These are phyloP conservation scores for Macrochelys suwanniensis DNA, from an alignment of 2,797 vertebrate genomes.

Conservation along the genomic window DNA sequence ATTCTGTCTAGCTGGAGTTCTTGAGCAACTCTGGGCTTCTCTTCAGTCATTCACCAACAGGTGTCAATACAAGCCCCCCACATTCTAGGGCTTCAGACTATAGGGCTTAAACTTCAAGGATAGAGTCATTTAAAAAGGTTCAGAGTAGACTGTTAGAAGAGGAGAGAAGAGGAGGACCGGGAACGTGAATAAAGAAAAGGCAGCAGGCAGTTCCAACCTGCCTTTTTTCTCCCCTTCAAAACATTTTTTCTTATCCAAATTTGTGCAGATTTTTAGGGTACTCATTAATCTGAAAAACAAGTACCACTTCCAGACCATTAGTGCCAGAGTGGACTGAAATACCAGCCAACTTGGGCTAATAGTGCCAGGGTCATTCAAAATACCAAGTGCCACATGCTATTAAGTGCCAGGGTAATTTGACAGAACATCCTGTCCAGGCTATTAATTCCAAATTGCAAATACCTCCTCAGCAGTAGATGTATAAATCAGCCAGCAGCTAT, in stretches of 20 bases:
- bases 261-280: constrained; percentile 78
- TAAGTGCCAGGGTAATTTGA: constrained; percentile 83
- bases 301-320: constrained; percentile 83
- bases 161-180: background rate
- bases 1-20: background rate
- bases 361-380: constrained; percentile 82
- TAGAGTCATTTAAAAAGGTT: fast-evolving
- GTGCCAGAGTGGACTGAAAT: constrained; percentile 78
- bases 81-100: background rate
- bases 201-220: constrained; percentile 3
- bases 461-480: constrained; percentile 70
- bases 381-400: constrained; percentile 75
- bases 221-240: constrained; percentile 71
- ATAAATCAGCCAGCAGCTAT: constrained; percentile 81
- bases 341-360: constrained; percentile 79
- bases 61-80: background rate
- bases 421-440: constrained; percentile 83
- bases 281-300: constrained; percentile 83
- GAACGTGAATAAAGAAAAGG: background rate
- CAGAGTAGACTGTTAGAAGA: background rate
- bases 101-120: fast-evolving
- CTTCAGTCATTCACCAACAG: background rate
- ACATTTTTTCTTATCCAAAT: constrained; percentile 75
- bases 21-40: background rate
- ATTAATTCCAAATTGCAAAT: constrained; percentile 84